Conservation (phyloP, 2,113 vertebrate genomes). For the Psophia crepitans region DNA sequence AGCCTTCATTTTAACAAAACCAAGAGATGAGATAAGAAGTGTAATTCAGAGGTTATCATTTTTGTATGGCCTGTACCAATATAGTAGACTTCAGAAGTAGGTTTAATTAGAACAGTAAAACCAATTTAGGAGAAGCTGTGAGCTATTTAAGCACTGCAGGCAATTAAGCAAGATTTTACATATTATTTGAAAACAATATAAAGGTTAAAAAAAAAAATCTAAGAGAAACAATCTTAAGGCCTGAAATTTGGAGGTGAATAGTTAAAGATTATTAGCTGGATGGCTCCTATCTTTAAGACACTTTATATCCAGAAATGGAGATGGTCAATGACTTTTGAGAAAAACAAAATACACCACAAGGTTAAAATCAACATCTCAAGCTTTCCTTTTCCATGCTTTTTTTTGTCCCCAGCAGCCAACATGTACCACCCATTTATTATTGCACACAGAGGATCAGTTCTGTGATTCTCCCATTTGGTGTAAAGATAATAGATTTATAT, state of each 20-base stretch:
- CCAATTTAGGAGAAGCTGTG: not conserved
- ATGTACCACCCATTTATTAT: not conserved
- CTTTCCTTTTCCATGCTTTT: not conserved
- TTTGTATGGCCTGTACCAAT: too few relatives aligned
- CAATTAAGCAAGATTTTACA: not conserved
- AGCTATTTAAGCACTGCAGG: not conserved
- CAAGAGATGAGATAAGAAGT: not conserved
- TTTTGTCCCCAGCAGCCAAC: not conserved
- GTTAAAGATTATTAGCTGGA: not conserved
- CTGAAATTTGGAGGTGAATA: not conserved
- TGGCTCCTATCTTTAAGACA: not conserved
- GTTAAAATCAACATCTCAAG: not conserved
- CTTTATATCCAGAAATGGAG: not conserved
- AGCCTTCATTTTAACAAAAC: not conserved
- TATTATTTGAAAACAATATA: not conserved
- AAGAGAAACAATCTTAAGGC: not conserved
- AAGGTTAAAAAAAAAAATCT: not conserved
- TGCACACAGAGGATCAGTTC: not conserved
- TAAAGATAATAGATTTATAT: not conserved
- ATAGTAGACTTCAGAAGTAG: not conserved
- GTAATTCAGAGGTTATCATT: not conserved
- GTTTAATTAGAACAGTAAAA: not conserved
- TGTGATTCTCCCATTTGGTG: not conserved
- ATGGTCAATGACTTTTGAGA: not conserved
- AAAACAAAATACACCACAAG: not conserved